Conservation (phyloP, 1,140 invertebrate genomes). For the Cydia fagiglandana region DNA sequence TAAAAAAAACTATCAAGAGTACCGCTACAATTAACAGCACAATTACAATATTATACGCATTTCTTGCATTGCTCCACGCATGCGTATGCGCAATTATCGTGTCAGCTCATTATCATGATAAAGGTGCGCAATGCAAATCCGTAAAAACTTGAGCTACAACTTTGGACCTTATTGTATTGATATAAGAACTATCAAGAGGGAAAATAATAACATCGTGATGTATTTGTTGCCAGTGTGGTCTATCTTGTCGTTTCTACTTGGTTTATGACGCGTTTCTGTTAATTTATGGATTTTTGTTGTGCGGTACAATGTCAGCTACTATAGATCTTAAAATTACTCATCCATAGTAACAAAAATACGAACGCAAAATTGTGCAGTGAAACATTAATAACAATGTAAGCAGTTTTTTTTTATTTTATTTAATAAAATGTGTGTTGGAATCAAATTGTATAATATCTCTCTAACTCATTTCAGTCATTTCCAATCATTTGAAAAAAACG, state of each 20-base stretch:
- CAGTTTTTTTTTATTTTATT: no score
- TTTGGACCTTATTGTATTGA: not conserved
- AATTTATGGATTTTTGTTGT: not conserved
- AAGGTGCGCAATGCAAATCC: conserved; percentile 44
- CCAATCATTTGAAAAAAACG: no score
- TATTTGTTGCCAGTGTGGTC: not conserved
- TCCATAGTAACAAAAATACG: not conserved
- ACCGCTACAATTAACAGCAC: conserved; percentile 33
- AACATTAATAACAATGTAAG: no score
- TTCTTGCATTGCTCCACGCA: conserved; percentile 5
- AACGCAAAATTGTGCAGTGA: not conserved
- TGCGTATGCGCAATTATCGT: conserved; percentile 32
- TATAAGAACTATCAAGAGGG: not conserved
- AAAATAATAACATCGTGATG: not conserved
- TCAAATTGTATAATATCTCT: no score
- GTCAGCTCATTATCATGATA: conserved; percentile 44
- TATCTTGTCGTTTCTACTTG: not conserved
- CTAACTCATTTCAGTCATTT: no score
- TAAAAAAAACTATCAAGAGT: not conserved
- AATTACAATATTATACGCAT: conserved; percentile 19
- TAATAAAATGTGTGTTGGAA: no score
- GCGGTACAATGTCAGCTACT: not conserved
- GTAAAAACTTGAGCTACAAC: not conserved
- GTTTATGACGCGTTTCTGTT: not conserved
- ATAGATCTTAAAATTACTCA: not conserved